These are phyloP conservation scores for Sturnira hondurensis DNA, from an alignment of 2,113 vertebrate species.

Conservation along the genomic window DNA sequence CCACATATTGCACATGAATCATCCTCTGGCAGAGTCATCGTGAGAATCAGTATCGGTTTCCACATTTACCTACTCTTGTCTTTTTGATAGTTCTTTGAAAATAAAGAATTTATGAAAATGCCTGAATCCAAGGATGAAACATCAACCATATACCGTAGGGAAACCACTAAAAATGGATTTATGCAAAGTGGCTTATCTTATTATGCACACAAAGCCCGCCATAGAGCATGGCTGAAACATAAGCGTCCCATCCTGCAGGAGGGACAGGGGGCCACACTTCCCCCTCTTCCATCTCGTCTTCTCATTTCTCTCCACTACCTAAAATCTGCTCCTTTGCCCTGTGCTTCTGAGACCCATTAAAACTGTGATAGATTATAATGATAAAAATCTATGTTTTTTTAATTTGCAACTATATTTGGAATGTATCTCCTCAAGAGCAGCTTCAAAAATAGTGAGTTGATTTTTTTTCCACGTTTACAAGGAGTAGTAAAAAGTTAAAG, in stretches of 20 bases:
- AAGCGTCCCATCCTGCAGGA: fast-evolving
- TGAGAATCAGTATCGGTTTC: slow-evolving; percentile 47
- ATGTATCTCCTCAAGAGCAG: not conserved
- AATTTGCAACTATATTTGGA: not conserved
- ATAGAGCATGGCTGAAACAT: fast-evolving
- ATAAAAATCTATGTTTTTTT: not conserved
- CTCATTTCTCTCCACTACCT: fast-evolving
- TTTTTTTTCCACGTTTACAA: not conserved
- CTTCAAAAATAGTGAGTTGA: not conserved
- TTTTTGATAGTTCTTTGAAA: not conserved
- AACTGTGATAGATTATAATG: not conserved
- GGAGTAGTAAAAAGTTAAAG: not conserved
- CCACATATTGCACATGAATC: slow-evolving; percentile 62
- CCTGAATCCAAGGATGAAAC: not conserved
- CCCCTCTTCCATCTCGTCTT: fast-evolving
- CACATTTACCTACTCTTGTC: slow-evolving; percentile 60
- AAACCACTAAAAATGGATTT: not conserved
- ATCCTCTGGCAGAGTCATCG: slow-evolving; percentile 34
- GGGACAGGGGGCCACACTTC: not conserved
- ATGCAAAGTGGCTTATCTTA: fast-evolving
- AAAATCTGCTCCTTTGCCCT: fast-evolving
- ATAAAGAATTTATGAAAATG: not conserved
- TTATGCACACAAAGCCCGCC: too few relatives aligned
- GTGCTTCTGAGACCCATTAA: not conserved
- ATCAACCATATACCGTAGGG: fast-evolving